Conservation (phyloP, 2,797 vertebrate genomes). For the Dendrocincla fuliginosa region DNA sequence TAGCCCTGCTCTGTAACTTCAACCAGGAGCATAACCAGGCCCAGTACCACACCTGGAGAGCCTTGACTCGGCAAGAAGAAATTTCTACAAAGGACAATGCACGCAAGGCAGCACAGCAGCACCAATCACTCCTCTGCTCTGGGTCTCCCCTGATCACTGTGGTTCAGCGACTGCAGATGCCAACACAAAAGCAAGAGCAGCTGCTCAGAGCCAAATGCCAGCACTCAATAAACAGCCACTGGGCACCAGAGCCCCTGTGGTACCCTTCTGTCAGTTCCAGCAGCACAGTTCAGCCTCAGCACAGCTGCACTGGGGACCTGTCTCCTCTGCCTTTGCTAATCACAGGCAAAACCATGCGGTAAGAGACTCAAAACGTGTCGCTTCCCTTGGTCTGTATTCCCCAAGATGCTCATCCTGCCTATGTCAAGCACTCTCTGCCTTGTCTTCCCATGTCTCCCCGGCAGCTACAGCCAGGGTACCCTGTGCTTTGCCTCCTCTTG, state of each 20-base stretch:
- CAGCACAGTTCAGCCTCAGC: neutral
- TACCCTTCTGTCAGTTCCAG: neutral
- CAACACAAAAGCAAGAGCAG: neutral
- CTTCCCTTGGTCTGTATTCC: neutral
- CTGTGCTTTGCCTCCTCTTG: neutral
- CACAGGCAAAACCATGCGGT: neutral
- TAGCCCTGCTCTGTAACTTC: neutral
- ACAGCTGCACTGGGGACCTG: neutral
- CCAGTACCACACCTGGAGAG: neutral
- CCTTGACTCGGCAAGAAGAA: neutral
- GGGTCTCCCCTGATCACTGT: neutral
- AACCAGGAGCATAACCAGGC: neutral
- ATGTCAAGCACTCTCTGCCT: neutral
- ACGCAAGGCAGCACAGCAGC: neutral
- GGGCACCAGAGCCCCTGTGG: neutral
- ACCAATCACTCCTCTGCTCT: neutral
- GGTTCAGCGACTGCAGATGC: neutral
- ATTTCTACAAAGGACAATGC: neutral
- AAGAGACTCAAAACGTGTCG: neutral
- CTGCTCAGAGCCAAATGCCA: neutral
- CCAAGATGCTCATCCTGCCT: neutral
- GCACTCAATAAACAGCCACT: neutral
- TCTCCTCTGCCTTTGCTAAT: neutral
- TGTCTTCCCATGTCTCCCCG: neutral
- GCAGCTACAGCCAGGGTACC: neutral